These are phyloP conservation scores for Masnerella sp. DNA, from an alignment of 2,888 invertebrate species.

Conservation along the genomic window DNA sequence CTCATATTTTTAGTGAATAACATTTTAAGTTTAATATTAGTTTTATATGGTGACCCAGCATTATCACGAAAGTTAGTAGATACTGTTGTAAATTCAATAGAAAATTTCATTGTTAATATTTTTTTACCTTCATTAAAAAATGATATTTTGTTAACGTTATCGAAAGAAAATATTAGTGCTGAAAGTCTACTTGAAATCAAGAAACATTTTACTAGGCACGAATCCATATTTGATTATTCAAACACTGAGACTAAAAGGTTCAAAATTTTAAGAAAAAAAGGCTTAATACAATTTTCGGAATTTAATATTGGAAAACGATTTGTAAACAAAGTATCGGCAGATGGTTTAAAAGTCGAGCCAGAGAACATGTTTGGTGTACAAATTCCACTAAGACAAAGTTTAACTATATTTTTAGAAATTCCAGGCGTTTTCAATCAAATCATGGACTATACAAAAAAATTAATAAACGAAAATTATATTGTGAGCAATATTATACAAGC, in stretches of 20 bases:
- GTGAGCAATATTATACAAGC: not conserved
- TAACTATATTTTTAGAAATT: slow-evolving; percentile 6
- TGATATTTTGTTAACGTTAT: not conserved
- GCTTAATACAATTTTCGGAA: slow-evolving; percentile 3
- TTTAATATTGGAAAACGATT: slow-evolving; percentile 2
- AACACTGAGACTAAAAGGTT: slow-evolving; percentile 4
- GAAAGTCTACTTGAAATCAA: not conserved
- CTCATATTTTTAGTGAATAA: slow-evolving; percentile 9
- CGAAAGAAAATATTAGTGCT: not conserved
- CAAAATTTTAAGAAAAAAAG: slow-evolving; percentile 7
- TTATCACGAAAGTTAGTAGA: slow-evolving; percentile 6
- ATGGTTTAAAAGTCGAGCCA: not conserved
- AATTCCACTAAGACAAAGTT: slow-evolving; percentile 3
- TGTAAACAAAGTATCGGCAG: not conserved
- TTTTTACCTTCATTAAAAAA: slow-evolving; percentile 12
- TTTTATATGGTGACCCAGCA: slow-evolving; percentile 11
- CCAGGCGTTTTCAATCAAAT: slow-evolving; percentile 1
- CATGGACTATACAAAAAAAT: not conserved
- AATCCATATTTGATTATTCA: slow-evolving; percentile 1
- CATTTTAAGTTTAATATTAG: slow-evolving; percentile 3
- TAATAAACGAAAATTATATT: not conserved
- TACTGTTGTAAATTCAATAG: not conserved
- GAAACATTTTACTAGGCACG: not conserved
- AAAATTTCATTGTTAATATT: not conserved
- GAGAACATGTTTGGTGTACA: not conserved